A percentile compares a stretch with the other conserved stretches of the same genome.
Evolutionary conservation across 1,140 invertebrate genomes (phyloP).

Genomic region (Ips typographus): DNA sequence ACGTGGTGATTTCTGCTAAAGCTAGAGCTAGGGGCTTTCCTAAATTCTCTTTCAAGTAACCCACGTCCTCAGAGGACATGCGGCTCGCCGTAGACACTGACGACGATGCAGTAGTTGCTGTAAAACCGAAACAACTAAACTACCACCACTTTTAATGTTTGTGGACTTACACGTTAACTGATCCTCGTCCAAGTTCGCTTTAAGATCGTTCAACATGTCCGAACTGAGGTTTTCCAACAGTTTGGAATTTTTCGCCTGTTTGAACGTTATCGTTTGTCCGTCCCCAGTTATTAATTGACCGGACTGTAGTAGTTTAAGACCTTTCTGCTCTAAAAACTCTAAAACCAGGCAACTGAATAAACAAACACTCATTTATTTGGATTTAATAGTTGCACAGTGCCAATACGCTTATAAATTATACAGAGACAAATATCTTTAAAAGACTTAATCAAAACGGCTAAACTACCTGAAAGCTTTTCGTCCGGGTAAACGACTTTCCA

Average conservation of each 20-base stretch:
- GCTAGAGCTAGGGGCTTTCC: slow-evolving; percentile 49
- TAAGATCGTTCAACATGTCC: slow-evolving; percentile 18
- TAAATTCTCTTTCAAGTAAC: slow-evolving; percentile 48
- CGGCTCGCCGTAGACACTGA: slow-evolving; percentile 26
- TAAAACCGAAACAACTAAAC: neutral
- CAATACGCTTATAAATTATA: slow-evolving; percentile 18
- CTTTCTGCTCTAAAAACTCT: slow-evolving; percentile 30
- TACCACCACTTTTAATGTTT: neutral
- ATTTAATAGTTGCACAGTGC: neutral
- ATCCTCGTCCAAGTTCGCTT: neutral
- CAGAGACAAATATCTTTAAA: slow-evolving; percentile 27
- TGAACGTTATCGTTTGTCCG: slow-evolving; percentile 31
- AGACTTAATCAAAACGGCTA: slow-evolving; percentile 10
- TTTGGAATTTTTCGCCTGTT: slow-evolving; percentile 36
- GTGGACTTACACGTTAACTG: neutral
- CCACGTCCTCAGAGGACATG: slow-evolving; percentile 46
- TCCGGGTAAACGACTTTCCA: slow-evolving; percentile 33
- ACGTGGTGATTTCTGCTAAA: slow-evolving; percentile 50
- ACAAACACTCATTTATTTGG: slow-evolving; percentile 15
- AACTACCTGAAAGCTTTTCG: slow-evolving; percentile 35
- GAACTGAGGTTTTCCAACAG: slow-evolving; percentile 33
- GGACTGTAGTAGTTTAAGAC: slow-evolving; percentile 33
- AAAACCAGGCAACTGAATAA: neutral
- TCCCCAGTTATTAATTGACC: slow-evolving; percentile 35
- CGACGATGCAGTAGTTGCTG: slow-evolving; percentile 9